Base-by-base conservation (phyloP, 2,888 invertebrate genomes). In the Theretra japonica region DNA sequence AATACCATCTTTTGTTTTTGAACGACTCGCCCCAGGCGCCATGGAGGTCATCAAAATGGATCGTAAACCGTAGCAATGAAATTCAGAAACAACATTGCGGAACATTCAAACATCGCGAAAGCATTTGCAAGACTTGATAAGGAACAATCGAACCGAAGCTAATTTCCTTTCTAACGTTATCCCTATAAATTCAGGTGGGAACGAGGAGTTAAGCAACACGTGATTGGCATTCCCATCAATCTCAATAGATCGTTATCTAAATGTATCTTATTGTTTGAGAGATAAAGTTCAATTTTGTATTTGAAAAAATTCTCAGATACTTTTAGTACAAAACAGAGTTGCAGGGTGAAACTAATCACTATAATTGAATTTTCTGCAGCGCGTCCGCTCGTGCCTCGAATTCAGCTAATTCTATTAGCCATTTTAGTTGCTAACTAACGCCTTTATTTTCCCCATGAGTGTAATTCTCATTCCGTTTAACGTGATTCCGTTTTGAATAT, bases 361-460 rank as follows among this genome's bases (percentile, higher is more conserved):
- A 81, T 89, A 90, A 92, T 92, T 90, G 90, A 88, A 92, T 92
- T 91, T 89, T 86, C 88, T 88, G 87, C 86, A 82, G 86, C 88
- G 86, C 82, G 84, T 85, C 84, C 84, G 82, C 80, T 75, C 90
- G 90, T 90, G 90, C 85, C 81, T 86, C 80, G 90, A 90, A 90
- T 92, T 89, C 85, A 85, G 81, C 83, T 91, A 89, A 91, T 91
- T 88, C 82, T 86, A 86, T 91, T 88, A 86, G 77, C 81, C 80
- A 77, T 86, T 88, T 88, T 85, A 87, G 86, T 88, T 87, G 79
- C 79, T 85, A 86, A 86, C 84, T 85, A 87, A 86, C 84, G 84
- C 83, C 79, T 86, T 86, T 88, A 88, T 89, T 88, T 86, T 79
- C 74, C 78, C 79, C 82, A 83, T 86, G 85, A 83, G 83, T 83